These are phyloP conservation scores for Mormyrus hasselquistii DNA, from an alignment of 2,797 vertebrate species.

Conservation along the genomic window DNA sequence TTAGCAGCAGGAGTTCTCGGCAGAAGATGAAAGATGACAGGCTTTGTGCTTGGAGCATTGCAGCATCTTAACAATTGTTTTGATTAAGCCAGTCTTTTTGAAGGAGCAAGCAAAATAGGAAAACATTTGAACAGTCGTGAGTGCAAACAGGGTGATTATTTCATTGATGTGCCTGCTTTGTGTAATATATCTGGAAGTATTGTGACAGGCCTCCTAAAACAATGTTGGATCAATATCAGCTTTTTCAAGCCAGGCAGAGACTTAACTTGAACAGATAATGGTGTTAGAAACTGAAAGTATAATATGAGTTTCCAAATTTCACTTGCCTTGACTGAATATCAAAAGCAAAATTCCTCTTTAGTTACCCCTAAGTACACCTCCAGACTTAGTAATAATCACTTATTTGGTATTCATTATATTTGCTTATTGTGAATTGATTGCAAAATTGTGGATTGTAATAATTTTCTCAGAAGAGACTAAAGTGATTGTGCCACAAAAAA, in stretches of 20 bases:
- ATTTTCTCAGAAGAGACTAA: not conserved
- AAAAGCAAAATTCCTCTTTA: not conserved
- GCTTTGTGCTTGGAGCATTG: not conserved
- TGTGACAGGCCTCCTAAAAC: not conserved
- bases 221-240: not conserved
- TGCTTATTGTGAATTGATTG: conserved; percentile 21
- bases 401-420: conserved; percentile 29
- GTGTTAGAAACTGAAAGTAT: too few relatives aligned
- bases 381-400: conserved; percentile 23
- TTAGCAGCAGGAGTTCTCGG: not conserved
- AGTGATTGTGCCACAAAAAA: not conserved
- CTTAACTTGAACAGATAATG: not conserved
- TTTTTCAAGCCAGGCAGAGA: not conserved
- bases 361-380: not conserved
- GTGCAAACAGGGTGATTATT: conserved; percentile 1
- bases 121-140: not conserved
- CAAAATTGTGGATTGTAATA: conserved; percentile 20
- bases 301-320: not conserved
- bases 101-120: not conserved
- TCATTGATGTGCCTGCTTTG: conserved; percentile 5
- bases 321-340: not conserved
- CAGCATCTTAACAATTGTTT: conserved; percentile 17
- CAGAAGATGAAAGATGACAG: conserved; percentile 3
- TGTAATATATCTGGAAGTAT: not conserved
- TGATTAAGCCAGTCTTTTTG: conserved; percentile 17